Evolutionary conservation across 2,888 invertebrate genomes (phyloP).

Genomic region (Hemicrepidius hirtus): DNA sequence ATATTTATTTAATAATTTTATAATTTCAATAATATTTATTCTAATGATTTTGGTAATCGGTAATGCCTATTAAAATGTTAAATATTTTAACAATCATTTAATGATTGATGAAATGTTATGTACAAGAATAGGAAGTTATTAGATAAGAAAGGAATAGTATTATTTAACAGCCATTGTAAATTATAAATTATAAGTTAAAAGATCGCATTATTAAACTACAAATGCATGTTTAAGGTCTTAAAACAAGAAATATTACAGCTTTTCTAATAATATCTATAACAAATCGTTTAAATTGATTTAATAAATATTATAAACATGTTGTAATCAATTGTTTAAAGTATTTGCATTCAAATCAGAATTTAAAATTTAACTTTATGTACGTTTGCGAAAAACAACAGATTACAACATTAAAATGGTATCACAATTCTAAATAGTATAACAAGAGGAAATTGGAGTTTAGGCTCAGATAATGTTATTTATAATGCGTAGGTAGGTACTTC

Average conservation of each 20-base stretch:
- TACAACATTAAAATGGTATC: constrained; percentile 42
- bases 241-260: too few relatives aligned
- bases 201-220: not conserved
- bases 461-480: not conserved
- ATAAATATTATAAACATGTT: not conserved
- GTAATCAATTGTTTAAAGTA: too few relatives aligned
- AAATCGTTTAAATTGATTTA: constrained; percentile 32
- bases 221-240: too few relatives aligned
- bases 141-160: not conserved
- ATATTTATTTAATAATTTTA: constrained; percentile 43
- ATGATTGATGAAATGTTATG: constrained; percentile 48
- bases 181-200: constrained; percentile 7
- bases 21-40: constrained; percentile 43
- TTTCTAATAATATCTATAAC: not conserved
- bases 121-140: constrained; percentile 45
- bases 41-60: constrained; percentile 37
- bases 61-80: constrained; percentile 49
- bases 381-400: constrained; percentile 19
- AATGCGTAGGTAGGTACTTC: constrained; percentile 15
- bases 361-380: too few relatives aligned
- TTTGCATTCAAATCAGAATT: too few relatives aligned
- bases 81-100: constrained; percentile 47
- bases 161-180: constrained; percentile 23
- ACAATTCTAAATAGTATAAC: constrained; percentile 40
- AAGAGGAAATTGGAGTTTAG: constrained; percentile 25